phyloP scores from a whole-genome alignment of 2,888 invertebrate genomes.

The Hymenopus coronatus region DNA sequence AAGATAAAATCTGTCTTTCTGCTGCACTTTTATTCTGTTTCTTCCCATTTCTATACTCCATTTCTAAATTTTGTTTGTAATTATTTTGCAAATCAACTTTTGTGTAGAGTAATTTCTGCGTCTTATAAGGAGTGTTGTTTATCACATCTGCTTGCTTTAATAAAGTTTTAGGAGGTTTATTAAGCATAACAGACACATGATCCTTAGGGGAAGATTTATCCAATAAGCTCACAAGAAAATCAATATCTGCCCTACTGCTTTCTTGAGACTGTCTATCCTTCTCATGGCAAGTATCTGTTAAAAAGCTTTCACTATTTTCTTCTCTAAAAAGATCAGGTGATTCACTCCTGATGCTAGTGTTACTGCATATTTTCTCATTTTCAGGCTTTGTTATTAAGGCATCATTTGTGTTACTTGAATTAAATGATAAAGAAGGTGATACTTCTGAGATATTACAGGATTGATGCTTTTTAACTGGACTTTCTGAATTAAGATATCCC shows the following conservation, averaged over 20 bases:
- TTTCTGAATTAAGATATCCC: neutral
- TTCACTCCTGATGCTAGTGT: conserved; percentile 15
- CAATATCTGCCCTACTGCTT: neutral
- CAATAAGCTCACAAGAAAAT: conserved; percentile 1
- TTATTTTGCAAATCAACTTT: neutral
- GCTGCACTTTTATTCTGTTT: neutral
- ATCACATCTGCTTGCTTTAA: neutral
- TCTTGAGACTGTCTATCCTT: neutral
- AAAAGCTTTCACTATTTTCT: neutral
- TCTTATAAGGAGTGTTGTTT: neutral
- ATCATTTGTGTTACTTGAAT: neutral
- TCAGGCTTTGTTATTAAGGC: neutral
- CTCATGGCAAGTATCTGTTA: neutral
- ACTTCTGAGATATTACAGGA: neutral
- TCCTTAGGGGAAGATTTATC: neutral
- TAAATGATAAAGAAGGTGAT: neutral
- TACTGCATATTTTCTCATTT: neutral
- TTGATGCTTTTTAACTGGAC: neutral
- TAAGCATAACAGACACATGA: neutral
- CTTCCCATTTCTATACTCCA: neutral
- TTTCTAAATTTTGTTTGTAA: neutral
- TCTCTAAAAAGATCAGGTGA: conserved; percentile 42
- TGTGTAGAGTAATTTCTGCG: neutral
- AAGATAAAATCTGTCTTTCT: neutral
- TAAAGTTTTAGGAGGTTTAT: neutral